Base-by-base conservation (phyloP, 2,113 vertebrate genomes). In the Fulmarus glacialis region DNA sequence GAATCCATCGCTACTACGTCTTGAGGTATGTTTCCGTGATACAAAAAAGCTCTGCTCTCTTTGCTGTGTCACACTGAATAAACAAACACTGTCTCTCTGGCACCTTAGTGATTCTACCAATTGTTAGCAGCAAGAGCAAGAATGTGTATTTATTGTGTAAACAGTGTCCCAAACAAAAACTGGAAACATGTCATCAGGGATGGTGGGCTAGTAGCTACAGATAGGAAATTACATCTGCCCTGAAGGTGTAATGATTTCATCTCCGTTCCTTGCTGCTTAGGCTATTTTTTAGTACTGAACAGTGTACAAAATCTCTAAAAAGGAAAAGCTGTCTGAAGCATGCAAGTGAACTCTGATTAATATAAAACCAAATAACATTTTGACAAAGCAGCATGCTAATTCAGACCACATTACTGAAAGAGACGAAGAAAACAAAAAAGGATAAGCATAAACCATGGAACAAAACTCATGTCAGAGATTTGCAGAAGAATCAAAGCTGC, bases 401-500 rank as follows among this genome's bases (percentile, higher is more conserved):
- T 84, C 68, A 82, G 77, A 71, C 47, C 20, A 56, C 24, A n/a
- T 50, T 64, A 30, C 67, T 74, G 81, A 45, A 59, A 94, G 38
- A 83, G 32, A 56, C 15, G 26, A 40, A 32, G 4, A 53, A 52
- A 78, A 78, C 11, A 74, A 47, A 50, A 50, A 50, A 48, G 42
- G 30, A 58, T 64, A 91, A 96, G 47, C 26, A 63, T 36, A 86
- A 91, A 66, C 10, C 27, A 38, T 58, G 42, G 59, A 90, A 78
- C 77, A 92, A 73, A 96, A 59, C 32, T 45, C 53, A 53, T 29
- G 38, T 48, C 36, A 74, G 55, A 85, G n/a, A 87, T 82, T 16
- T 94, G 20, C 50, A 79, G 52, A 89, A 58, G 71, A 95, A 95
- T 87, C 83, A 94, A 93, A 89, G 62, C 20, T 92, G 32, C 42